phyloP scores from a whole-genome alignment of 2,888 invertebrate species.

The Melinaea marsaeus region DNA sequence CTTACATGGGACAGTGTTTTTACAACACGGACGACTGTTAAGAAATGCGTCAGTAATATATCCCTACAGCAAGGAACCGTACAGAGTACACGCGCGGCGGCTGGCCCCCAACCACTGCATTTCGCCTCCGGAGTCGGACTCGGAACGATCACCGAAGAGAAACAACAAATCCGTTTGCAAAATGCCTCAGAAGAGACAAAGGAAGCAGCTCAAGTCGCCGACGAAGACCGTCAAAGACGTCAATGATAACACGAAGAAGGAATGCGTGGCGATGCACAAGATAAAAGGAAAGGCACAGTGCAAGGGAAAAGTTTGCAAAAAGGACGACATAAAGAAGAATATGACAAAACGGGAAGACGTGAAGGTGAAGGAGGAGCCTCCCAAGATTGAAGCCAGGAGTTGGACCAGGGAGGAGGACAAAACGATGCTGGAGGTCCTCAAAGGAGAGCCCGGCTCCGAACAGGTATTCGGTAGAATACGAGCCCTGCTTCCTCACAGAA shows the following conservation, averaged over 20 bases:
- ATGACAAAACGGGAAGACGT: slow-evolving; percentile 43
- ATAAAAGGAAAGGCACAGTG: slow-evolving; percentile 34
- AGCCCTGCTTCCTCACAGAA: slow-evolving; percentile 74
- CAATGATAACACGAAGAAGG: slow-evolving; percentile 65
- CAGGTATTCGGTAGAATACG: slow-evolving; percentile 79
- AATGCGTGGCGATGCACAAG: slow-evolving; percentile 45
- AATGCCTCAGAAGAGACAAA: slow-evolving; percentile 55
- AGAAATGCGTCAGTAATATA: slow-evolving; percentile 81
- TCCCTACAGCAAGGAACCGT: slow-evolving; percentile 69
- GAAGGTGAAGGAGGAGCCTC: slow-evolving; percentile 27
- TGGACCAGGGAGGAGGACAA: slow-evolving; percentile 92
- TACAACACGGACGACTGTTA: slow-evolving; percentile 83
- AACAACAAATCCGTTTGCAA: slow-evolving; percentile 46
- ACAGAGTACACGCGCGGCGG: slow-evolving; percentile 61
- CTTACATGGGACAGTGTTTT: slow-evolving; percentile 85
- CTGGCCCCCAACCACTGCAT: slow-evolving; percentile 56
- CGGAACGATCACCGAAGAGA: slow-evolving; percentile 58
- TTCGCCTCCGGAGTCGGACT: slow-evolving; percentile 60
- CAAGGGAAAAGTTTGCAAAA: slow-evolving; percentile 44
- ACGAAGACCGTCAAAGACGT: slow-evolving; percentile 65
- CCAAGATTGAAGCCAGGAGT: slow-evolving; percentile 42
- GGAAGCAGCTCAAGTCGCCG: slow-evolving; percentile 65
- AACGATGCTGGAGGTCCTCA: slow-evolving; percentile 86
- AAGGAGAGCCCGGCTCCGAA: slow-evolving; percentile 81
- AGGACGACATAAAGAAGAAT: slow-evolving; percentile 42